Evolutionary conservation across 2,113 vertebrate genomes (phyloP).

Genomic region (Leiothrix lutea): DNA sequence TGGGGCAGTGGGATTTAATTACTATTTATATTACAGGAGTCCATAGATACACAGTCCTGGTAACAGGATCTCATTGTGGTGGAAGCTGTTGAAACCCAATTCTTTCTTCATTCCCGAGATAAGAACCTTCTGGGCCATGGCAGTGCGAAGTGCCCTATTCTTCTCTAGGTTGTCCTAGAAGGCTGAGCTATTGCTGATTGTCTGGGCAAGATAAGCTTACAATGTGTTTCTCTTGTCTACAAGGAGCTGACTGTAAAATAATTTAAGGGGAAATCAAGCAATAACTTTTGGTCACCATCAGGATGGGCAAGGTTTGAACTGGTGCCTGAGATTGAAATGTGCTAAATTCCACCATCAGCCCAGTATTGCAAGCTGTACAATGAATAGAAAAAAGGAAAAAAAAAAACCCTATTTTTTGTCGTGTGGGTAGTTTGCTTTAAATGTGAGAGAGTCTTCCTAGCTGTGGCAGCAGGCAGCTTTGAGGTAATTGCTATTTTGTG

Average conservation of each 20-base stretch:
- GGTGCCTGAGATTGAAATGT: background rate
- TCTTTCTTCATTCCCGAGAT: constrained; percentile 8
- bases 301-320: background rate
- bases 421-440: background rate
- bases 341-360: background rate
- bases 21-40: background rate
- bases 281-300: background rate
- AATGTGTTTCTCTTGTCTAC: constrained; percentile 2
- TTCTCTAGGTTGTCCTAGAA: constrained; percentile 22
- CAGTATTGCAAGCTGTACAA: background rate
- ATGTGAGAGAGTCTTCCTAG: background rate
- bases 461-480: constrained; percentile 28
- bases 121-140: background rate
- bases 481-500: constrained; percentile 48
- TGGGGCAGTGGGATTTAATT: background rate
- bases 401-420: background rate
- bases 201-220: constrained; percentile 35
- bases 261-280: constrained; percentile 12
- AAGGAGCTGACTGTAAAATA: background rate
- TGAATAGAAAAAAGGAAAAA: background rate
- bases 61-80: constrained; percentile 8
- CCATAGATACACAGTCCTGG: background rate
- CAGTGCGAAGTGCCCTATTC: background rate
- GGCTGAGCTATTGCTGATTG: constrained; percentile 37
- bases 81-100: constrained; percentile 5